Evolutionary conservation across 2,113 vertebrate species (phyloP).

Genomic region (human (Homo sapiens)): DNA sequence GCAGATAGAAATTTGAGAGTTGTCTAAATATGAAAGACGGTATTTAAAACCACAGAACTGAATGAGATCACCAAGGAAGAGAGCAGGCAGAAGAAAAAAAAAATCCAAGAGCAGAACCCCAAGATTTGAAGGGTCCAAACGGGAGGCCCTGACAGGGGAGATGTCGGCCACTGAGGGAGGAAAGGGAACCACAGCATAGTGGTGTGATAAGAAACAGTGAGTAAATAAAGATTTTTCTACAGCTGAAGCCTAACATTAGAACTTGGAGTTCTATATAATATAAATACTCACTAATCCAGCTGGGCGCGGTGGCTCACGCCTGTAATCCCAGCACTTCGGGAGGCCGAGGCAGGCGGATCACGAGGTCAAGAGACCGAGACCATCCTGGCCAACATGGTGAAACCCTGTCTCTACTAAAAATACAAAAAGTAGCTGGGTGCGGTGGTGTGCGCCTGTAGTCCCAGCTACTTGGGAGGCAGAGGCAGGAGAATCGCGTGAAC

Average conservation of each 20-base stretch:
- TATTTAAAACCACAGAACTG: not conserved
- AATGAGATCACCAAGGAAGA: not conserved
- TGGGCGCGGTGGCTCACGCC: too few species aligned
- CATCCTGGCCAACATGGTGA: too few species aligned
- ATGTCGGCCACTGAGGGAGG: not conserved
- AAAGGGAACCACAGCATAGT: not conserved
- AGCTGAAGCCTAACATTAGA: not conserved
- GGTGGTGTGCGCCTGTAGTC: accelerated
- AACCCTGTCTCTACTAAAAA: too few species aligned
- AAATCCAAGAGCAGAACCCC: not conserved
- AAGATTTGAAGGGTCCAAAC: not conserved
- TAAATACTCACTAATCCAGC: not conserved
- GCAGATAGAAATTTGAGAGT: not conserved
- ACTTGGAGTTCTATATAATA: not conserved
- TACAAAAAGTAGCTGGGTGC: too few species aligned
- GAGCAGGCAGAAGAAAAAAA: too few species aligned
- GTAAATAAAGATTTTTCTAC: not conserved
- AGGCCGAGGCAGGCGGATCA: too few species aligned
- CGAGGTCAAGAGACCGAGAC: too few species aligned
- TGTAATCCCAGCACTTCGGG: too few species aligned
- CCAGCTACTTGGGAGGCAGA: too few species aligned
- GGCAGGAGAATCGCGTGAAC: too few species aligned
- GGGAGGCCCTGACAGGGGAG: not conserved
- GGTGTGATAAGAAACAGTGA: accelerated
- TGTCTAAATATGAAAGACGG: not conserved